Base-by-base conservation (phyloP, 2,797 vertebrate species). In the Coccyzus lansbergi region DNA sequence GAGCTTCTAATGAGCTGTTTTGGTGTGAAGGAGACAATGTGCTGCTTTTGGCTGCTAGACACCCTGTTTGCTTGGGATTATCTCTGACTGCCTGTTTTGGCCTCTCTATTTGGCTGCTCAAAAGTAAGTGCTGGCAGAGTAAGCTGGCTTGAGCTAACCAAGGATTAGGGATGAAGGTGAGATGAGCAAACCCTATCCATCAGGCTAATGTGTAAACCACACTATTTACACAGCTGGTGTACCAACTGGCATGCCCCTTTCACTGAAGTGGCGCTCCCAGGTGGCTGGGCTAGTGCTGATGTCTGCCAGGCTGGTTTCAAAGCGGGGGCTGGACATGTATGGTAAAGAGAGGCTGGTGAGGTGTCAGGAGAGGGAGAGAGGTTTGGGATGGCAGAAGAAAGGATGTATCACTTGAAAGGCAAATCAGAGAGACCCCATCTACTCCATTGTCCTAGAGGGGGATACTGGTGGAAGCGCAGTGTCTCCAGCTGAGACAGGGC, bases 11-110 rank as follows among this genome's bases (percentile, higher is more conserved):
- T 1, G 20, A 74, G 74, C 51, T 59, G 38, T 21, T 90, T 55
- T 72, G 51, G 48, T 86, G 81, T 46, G 64, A 94, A 88, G 82
- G 81, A 77, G 65, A 80, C 34, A 63, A 65, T 0, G 29, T 48
- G 53, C 69, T 72, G 48, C 68, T 88, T 64, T 70, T 94, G 85
- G 72, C 79, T 70, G 42, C 63, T 38, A 72, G 64, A 51, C 6
- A 12, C 68, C 19, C 42, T 58, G 6, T 86, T 94, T 90, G 88
- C 89, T 70, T 64, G 58, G 71, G 74, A 72, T 95, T 93, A 86
- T 72, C 84, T 92, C 85, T 69, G 70, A 22, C 46, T 52, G 56
- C 60, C 34, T 75, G 10, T 46, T 87, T 62, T 69, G 55, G 38
- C 59, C 34, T 86, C 65, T 53, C 42, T 26, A 7, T 85, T 83